Evolutionary conservation across 2,888 invertebrate genomes (phyloP).

Genomic region (Molorchus minor): DNA sequence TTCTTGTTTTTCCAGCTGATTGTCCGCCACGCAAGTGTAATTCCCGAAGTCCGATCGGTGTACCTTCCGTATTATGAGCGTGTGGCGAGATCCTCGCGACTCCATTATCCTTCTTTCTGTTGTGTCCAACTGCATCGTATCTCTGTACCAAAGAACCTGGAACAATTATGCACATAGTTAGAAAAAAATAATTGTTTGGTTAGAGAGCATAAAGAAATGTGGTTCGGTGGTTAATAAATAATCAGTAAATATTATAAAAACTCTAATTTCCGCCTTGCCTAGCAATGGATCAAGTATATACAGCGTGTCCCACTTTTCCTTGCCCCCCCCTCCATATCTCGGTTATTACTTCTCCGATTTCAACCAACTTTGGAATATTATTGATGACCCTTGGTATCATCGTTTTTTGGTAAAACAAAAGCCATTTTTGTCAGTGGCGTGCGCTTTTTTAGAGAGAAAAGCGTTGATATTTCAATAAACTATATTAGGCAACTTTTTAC

Average conservation of each 20-base stretch:
- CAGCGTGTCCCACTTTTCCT: neutral
- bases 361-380: no score
- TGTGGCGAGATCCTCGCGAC: constrained; percentile 72
- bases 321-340: neutral
- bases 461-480: no score
- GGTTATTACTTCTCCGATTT: no score
- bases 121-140: constrained; percentile 74
- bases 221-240: no score
- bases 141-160: constrained; percentile 74
- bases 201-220: no score
- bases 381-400: no score
- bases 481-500: no score
- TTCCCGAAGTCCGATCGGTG: constrained; percentile 75
- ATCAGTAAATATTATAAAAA: no score
- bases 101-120: constrained; percentile 74
- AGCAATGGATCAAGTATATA: neutral
- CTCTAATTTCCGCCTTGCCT: neutral
- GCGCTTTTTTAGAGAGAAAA: no score
- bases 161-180: constrained; percentile 35
- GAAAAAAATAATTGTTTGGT: neutral
- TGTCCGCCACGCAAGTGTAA: constrained; percentile 76
- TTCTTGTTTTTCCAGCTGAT: constrained; percentile 71
- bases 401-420: no score
- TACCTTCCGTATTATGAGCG: constrained; percentile 73
- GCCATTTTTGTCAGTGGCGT: no score